These are phyloP conservation scores for Caenorhabditis elegans DNA, from an alignment of 1,140 invertebrate species.

Conservation along the genomic window WBcel235 BX284605.5:11429001-11429500, in stretches of 20 bases:
- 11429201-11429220: not conserved
- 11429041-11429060: conserved; percentile 23
- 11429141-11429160: conserved; percentile 28
- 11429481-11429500: too few relatives aligned
- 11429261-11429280: not conserved
- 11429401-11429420: not conserved
- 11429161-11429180: not conserved
- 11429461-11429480: too few relatives aligned
- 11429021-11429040: not conserved
- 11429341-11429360: not conserved
- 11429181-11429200: not conserved
- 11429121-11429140: not conserved
- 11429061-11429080: not conserved
- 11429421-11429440: not conserved
- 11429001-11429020: not conserved
- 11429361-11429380: conserved; percentile 1
- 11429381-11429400: not conserved
- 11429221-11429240: not conserved
- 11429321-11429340: not conserved
- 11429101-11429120: not conserved
- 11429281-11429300: not conserved
- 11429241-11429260: not conserved
- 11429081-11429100: not conserved
- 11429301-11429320: not conserved
- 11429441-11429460: too few relatives aligned